A percentile compares a stretch with the other conserved stretches of the same genome.
Conservation (phyloP, 2,888 invertebrate species). For the Trichacis sp. region DNA sequence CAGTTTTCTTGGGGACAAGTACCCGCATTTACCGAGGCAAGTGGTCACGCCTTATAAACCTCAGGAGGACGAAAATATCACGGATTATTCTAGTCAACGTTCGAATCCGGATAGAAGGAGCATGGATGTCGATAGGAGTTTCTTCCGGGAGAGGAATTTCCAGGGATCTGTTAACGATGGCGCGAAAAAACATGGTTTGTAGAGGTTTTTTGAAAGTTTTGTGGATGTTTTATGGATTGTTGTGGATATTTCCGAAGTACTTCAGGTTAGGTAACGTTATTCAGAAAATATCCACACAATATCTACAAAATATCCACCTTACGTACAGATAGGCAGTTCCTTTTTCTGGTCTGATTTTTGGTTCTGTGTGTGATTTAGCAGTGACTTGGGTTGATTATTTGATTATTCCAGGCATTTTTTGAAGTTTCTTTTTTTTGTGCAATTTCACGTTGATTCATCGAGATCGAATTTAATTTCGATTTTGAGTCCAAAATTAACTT, state of each 20-base stretch:
- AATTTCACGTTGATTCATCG: no score
- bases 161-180: slow-evolving; percentile 55
- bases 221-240: background rate
- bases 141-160: slow-evolving; percentile 54
- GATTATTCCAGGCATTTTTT: no score
- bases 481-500: background rate
- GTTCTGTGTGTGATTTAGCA: no score
- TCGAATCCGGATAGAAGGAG: slow-evolving; percentile 53
- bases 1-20: slow-evolving; percentile 79
- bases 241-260: no score
- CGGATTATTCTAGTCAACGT: slow-evolving; percentile 64
- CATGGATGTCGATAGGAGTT: slow-evolving; percentile 50
- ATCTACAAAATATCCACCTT: no score
- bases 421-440: no score
- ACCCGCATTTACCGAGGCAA: slow-evolving; percentile 86
- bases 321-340: no score
- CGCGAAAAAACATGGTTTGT: slow-evolving; percentile 60
- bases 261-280: no score
- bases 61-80: slow-evolving; percentile 80
- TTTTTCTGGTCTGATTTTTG: no score
- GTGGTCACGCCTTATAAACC: slow-evolving; percentile 91
- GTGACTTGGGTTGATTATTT: no score
- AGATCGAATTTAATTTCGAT: no score
- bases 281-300: no score
- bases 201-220: background rate